Conservation (phyloP, 2,113 vertebrate species). For the Oryctolagus cuniculus region mOryCun1.1 NC_091436.1:108768001-108768500, state of each 20-base stretch:
- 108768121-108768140: not conserved
- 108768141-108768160: not conserved
- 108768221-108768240: not conserved
- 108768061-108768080: not conserved
- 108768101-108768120: not conserved
- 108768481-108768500: not conserved
- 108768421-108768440: not conserved
- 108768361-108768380: not conserved
- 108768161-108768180: not conserved
- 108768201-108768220: not conserved
- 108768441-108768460: not conserved
- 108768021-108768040: not conserved
- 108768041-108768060: conserved; percentile 39
- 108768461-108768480: not conserved
- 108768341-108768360: conserved; percentile 3
- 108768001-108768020: conserved; percentile 51
- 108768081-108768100: not conserved
- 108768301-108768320: conserved; percentile 39
- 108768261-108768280: not conserved
- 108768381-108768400: conserved; percentile 2
- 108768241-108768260: not conserved
- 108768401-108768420: not conserved
- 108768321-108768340: not conserved
- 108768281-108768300: not conserved
- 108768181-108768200: conserved; percentile 34